Conservation (phyloP, 92 coral and sea anemone species). For the Bergia puertoricense region DNA sequence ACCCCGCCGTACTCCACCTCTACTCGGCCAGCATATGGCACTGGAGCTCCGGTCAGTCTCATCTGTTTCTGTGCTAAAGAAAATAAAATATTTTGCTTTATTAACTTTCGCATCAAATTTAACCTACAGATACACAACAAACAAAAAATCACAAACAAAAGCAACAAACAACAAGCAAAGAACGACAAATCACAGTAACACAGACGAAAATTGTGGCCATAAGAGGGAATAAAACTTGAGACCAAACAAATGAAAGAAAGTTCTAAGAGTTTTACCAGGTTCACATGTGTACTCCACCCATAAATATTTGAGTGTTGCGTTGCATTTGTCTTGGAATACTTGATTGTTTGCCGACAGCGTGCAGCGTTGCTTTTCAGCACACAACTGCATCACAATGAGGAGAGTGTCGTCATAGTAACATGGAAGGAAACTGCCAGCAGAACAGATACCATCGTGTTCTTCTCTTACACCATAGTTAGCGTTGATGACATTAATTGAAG, state of each 20-base stretch:
- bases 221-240: no score
- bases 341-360: constrained; percentile 3
- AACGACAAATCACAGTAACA: neutral
- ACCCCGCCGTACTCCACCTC: constrained; percentile 33
- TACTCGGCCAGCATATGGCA: constrained; percentile 26
- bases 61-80: constrained; percentile 6
- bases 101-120: neutral
- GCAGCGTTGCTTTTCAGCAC: constrained; percentile 12
- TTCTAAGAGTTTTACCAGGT: neutral
- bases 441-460: neutral
- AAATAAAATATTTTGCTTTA: neutral
- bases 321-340: constrained; percentile 19
- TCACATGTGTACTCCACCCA: constrained; percentile 22
- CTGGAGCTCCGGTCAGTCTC: constrained; percentile 2
- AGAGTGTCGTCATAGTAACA: constrained; percentile 4
- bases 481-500: neutral
- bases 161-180: neutral
- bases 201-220: neutral
- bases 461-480: constrained; percentile 23
- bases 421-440: neutral
- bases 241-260: neutral
- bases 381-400: neutral
- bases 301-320: neutral
- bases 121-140: neutral
- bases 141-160: neutral